Percentiles rank a stretch among this genome's conserved stretches.
Evolutionary conservation across 2,888 invertebrate genomes (phyloP).

Genomic region (Pyrgus malvae): DNA sequence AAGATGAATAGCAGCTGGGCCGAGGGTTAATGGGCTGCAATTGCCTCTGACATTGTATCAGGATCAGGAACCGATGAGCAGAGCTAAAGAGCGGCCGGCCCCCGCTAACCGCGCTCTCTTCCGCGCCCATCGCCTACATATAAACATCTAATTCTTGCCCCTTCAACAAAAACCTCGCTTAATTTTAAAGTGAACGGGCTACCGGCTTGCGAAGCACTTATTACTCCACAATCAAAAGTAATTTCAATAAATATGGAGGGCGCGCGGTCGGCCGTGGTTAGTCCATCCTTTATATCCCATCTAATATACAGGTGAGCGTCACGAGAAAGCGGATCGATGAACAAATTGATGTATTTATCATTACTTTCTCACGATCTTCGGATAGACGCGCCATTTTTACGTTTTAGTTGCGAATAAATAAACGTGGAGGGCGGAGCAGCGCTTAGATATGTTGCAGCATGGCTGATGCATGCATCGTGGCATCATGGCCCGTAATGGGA

Average conservation of each 20-base stretch:
- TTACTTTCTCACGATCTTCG: slow-evolving; percentile 77
- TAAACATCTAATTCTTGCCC: slow-evolving; percentile 69
- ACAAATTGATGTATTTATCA: slow-evolving; percentile 80
- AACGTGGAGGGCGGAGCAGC: slow-evolving; percentile 28
- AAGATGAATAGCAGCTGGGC: no score
- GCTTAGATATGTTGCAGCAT: slow-evolving; percentile 4
- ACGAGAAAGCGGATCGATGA: slow-evolving; percentile 75
- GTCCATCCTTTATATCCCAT: slow-evolving; percentile 66
- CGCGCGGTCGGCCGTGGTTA: slow-evolving; percentile 57
- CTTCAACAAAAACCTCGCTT: slow-evolving; percentile 65
- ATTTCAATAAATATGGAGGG: slow-evolving; percentile 78
- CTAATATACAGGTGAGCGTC: slow-evolving; percentile 77
- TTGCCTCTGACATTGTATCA: no score
- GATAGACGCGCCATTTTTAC: slow-evolving; percentile 42
- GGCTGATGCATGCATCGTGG: not conserved
- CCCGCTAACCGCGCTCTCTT: not conserved
- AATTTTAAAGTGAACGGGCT: slow-evolving; percentile 67
- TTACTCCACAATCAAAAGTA: slow-evolving; percentile 77
- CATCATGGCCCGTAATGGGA: not conserved
- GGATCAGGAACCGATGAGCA: no score
- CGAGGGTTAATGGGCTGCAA: no score
- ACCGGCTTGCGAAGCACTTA: slow-evolving; percentile 70
- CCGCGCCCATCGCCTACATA: slow-evolving; percentile 43
- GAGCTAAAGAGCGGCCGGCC: not conserved
- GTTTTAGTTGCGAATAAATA: slow-evolving; percentile 42